Percentiles rank a stretch among this genome's conserved stretches.
Evolutionary conservation across 2,888 invertebrate species (phyloP).

Genomic region (Epinotia demarniana): DNA sequence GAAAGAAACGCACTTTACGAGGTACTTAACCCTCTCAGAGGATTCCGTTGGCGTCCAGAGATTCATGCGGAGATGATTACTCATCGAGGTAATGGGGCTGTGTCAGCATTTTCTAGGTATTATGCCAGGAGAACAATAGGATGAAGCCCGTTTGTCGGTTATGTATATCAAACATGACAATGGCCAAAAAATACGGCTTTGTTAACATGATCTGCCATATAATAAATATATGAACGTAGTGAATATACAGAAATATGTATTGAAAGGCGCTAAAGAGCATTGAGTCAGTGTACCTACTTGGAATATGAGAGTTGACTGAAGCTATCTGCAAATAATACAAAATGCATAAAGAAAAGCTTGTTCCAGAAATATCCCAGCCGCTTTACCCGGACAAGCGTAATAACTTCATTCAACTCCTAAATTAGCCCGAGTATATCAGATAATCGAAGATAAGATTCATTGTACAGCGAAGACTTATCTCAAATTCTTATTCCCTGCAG

Average conservation of each 20-base stretch:
- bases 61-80: constrained; percentile 41
- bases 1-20: constrained; percentile 43
- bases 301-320: neutral
- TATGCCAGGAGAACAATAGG: constrained; percentile 8
- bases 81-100: constrained; percentile 37
- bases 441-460: constrained; percentile 19
- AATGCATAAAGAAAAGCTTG: constrained; percentile 1
- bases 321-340: neutral
- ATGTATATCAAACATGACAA: constrained; percentile 14
- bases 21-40: constrained; percentile 42
- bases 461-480: constrained; percentile 12
- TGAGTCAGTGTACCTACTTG: neutral
- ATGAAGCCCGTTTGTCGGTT: constrained; percentile 13
- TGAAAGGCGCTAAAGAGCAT: neutral
- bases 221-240: neutral
- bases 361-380: neutral
- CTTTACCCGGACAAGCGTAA: neutral
- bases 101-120: constrained; percentile 26
- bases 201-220: no score
- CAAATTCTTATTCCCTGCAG: constrained; percentile 12
- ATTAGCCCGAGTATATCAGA: constrained; percentile 9
- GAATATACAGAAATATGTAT: neutral
- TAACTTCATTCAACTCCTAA: constrained; percentile 12
- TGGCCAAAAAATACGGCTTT: constrained; percentile 8
- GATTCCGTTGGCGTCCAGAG: constrained; percentile 29